These are phyloP conservation scores for Allygus modestus DNA, from an alignment of 2,888 invertebrate species.

Conservation along the genomic window DNA sequence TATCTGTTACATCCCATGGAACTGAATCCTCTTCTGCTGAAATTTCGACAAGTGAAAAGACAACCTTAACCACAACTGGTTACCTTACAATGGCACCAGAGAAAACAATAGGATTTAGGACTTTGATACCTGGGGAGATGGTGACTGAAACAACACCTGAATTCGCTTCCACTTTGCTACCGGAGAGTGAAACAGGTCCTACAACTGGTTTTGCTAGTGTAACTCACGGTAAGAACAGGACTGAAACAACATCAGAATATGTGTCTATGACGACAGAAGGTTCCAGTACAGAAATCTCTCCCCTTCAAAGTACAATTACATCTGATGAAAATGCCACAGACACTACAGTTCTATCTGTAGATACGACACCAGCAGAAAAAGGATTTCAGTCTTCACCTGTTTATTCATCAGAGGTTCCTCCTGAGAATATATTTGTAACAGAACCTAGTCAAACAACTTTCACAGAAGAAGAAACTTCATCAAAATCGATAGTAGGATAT, in stretches of 20 bases:
- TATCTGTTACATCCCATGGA: neutral
- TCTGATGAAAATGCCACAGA: neutral
- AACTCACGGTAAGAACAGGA: neutral
- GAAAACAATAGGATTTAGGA: neutral
- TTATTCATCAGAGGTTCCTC: neutral
- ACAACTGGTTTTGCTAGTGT: neutral
- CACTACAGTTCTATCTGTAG: neutral
- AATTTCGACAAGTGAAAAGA: neutral
- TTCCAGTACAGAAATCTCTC: neutral
- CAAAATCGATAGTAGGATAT: neutral
- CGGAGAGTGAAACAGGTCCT: neutral
- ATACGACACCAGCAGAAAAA: neutral
- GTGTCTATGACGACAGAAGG: neutral
- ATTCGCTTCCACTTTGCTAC: neutral
- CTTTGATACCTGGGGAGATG: neutral
- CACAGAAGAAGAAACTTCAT: neutral
- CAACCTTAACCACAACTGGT: neutral
- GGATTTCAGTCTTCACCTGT: neutral
- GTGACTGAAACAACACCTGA: neutral
- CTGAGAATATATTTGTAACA: neutral
- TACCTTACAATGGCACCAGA: neutral
- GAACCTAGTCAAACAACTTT: slow-evolving; percentile 14
- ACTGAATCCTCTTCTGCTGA: neutral
- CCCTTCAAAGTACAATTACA: neutral
- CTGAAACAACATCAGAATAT: neutral